phyloP scores from a whole-genome alignment of 2,797 vertebrate genomes.

The Macrochelys suwanniensis region DNA sequence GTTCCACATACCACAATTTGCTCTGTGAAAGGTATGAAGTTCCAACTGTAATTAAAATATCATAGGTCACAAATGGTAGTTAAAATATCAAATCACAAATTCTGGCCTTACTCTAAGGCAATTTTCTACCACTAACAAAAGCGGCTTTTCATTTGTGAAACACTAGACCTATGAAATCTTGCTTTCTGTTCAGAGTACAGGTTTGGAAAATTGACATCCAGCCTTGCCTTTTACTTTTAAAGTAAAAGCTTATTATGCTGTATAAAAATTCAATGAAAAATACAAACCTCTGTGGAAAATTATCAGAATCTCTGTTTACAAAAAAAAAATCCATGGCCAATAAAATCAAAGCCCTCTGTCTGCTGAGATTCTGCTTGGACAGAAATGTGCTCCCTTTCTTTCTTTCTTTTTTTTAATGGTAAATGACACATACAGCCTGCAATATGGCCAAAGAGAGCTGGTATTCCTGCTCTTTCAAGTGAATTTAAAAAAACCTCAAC shows the following conservation, averaged over 20 bases:
- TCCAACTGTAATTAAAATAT: background rate
- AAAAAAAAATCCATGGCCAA: conserved; percentile 53
- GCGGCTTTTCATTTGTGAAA: background rate
- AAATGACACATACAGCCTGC: conserved; percentile 52
- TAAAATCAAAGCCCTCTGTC: conserved; percentile 40
- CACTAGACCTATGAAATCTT: background rate
- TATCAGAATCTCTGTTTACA: conserved; percentile 7
- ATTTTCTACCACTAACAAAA: background rate
- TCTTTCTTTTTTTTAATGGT: conserved; percentile 49
- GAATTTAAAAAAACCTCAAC: conserved; percentile 30
- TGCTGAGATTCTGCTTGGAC: conserved; percentile 41
- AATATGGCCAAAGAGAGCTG: conserved; percentile 48
- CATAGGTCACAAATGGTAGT: accelerated
- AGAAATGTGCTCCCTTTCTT: conserved; percentile 13
- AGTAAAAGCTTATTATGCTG: conserved; percentile 40
- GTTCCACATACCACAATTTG: background rate
- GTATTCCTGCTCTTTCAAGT: conserved; percentile 54
- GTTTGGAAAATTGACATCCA: conserved; percentile 13
- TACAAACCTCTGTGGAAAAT: conserved; percentile 42
- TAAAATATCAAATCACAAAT: conserved; percentile 2
- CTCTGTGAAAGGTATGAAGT: background rate
- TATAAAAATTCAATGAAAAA: conserved; percentile 29
- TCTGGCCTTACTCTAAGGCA: background rate
- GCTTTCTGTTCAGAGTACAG: background rate
- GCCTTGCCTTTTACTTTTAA: conserved; percentile 47